These are phyloP conservation scores for Centropus bengalensis DNA, from an alignment of 2,113 vertebrate species.

Conservation along the genomic window DNA sequence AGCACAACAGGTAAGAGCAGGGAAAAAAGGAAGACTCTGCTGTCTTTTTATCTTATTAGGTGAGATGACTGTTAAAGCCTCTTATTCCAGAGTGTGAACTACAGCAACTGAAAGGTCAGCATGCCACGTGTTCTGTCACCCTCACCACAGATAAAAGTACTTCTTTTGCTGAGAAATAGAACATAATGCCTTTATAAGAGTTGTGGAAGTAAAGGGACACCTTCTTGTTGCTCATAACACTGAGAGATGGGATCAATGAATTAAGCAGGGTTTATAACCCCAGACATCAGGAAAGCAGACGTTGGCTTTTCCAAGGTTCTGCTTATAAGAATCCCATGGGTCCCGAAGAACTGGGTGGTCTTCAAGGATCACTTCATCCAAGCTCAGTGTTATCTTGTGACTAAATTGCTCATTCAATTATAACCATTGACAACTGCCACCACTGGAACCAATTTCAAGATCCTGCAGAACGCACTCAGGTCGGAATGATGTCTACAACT, in stretches of 20 bases:
- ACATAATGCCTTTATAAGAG: neutral
- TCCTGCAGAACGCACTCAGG: neutral
- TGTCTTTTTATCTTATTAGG: neutral
- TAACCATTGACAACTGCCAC: no score
- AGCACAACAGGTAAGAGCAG: neutral
- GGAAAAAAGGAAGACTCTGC: neutral
- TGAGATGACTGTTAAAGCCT: neutral
- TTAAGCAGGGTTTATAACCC: neutral
- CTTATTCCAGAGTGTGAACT: neutral
- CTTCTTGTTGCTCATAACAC: neutral
- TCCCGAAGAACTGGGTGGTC: neutral
- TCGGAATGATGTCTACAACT: accelerated
- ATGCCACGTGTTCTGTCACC: neutral
- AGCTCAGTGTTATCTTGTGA: accelerated
- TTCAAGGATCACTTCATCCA: no score
- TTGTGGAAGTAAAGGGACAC: neutral
- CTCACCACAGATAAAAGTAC: accelerated
- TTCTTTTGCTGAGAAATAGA: neutral
- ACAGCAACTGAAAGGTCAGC: neutral
- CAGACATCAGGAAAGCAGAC: neutral
- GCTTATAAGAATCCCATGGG: neutral
- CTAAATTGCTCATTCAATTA: accelerated
- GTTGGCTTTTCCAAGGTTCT: neutral
- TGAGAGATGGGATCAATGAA: neutral
- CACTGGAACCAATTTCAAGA: neutral